phyloP scores from a whole-genome alignment of 2,113 vertebrate species.

The Colaptes auratus region DNA sequence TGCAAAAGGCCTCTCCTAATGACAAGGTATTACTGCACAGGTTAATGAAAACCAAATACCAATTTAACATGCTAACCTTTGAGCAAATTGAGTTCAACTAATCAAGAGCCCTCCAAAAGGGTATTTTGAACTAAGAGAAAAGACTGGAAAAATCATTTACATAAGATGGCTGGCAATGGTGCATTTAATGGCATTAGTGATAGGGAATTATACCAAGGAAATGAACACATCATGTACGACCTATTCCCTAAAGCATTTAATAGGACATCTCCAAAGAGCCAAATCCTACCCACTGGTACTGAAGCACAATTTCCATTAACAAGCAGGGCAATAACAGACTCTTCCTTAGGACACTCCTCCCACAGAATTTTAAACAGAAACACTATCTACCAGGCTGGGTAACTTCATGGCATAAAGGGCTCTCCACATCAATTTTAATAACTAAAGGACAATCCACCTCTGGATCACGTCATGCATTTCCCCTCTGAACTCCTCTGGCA shows the following conservation, averaged over 20 bases:
- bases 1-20: slow-evolving; percentile 59
- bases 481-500: not conserved
- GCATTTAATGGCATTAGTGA: slow-evolving; percentile 50
- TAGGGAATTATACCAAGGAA: slow-evolving; percentile 26
- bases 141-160: slow-evolving; percentile 62
- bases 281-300: not conserved
- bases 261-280: not conserved
- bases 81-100: slow-evolving; percentile 75
- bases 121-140: slow-evolving; percentile 62
- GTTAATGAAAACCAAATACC: slow-evolving; percentile 76
- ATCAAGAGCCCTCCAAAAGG: slow-evolving; percentile 69
- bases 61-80: slow-evolving; percentile 73
- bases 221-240: slow-evolving; percentile 12
- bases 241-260: slow-evolving; percentile 39
- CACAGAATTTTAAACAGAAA: not conserved
- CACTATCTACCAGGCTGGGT: not conserved
- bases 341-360: not conserved
- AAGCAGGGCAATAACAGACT: not conserved
- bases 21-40: slow-evolving; percentile 69
- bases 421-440: not conserved
- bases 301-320: not conserved
- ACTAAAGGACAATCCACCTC: not conserved
- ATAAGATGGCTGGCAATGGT: slow-evolving; percentile 58
- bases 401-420: not conserved
- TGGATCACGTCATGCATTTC: not conserved